Conservation (phyloP, 2,113 vertebrate genomes). For the Strix aluco region DNA sequence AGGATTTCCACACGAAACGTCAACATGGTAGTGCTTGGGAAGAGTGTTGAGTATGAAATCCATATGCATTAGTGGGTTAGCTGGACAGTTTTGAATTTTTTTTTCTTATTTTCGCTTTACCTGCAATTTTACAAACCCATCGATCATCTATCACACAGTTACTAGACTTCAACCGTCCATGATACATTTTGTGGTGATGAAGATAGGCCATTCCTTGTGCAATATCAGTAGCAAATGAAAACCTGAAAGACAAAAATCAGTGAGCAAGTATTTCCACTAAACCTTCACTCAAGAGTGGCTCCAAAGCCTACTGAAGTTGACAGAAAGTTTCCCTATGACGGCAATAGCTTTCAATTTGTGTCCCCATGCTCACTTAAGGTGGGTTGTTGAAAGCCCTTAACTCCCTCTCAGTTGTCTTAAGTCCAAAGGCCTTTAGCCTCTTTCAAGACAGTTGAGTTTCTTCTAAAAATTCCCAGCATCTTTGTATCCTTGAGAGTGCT, state of each 20-base stretch:
- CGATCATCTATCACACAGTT: slow-evolving; percentile 85
- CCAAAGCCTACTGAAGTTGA: not conserved
- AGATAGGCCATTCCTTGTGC: slow-evolving; percentile 85
- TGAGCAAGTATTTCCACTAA: not conserved
- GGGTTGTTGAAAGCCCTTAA: not conserved
- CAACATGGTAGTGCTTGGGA: not conserved
- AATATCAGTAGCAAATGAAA: slow-evolving; percentile 86
- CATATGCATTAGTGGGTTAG: not conserved
- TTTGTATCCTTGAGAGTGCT: not conserved
- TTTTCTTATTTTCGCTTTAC: slow-evolving; percentile 31
- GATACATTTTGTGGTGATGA: slow-evolving; percentile 81
- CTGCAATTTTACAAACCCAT: slow-evolving; percentile 89
- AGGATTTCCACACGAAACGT: not conserved
- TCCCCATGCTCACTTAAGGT: not conserved
- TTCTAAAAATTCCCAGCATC: not conserved
- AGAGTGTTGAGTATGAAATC: not conserved
- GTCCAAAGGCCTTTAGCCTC: not conserved
- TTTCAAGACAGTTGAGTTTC: not conserved
- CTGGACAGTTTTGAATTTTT: not conserved
- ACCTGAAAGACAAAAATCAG: slow-evolving; percentile 66
- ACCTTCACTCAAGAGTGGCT: not conserved
- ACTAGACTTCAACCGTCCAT: slow-evolving; percentile 79
- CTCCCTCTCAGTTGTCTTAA: not conserved
- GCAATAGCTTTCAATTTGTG: not conserved
- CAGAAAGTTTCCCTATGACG: not conserved